Percentiles rank a stretch among this genome's conserved stretches.
Evolutionary conservation across 2,113 vertebrate species (phyloP).

Genomic region (Paraplagusia blochii): DNA sequence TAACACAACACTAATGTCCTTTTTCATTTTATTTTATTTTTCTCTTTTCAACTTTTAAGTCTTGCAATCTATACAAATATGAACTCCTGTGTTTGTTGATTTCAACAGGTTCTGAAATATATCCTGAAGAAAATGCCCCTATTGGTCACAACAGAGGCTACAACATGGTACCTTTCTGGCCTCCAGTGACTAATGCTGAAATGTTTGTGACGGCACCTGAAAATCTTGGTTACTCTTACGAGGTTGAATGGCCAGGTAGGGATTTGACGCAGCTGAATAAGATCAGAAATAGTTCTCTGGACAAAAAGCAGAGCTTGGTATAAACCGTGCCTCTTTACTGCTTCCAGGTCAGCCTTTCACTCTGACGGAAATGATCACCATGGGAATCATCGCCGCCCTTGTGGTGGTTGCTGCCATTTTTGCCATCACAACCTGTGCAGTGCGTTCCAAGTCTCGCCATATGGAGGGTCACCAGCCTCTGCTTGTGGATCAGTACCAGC

Average conservation of each 20-base stretch:
- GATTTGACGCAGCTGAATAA: neutral
- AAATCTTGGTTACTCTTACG: slow-evolving; percentile 91
- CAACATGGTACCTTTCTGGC: slow-evolving; percentile 99
- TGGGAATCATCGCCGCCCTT: slow-evolving; percentile 83
- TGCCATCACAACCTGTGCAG: slow-evolving; percentile 73
- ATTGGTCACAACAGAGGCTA: slow-evolving; percentile 93
- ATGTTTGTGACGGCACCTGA: slow-evolving; percentile 92
- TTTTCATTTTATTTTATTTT: neutral
- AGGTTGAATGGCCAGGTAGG: slow-evolving; percentile 89
- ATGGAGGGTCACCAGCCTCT: slow-evolving; percentile 86
- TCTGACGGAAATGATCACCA: slow-evolving; percentile 87
- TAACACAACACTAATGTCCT: no score
- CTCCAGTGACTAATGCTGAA: slow-evolving; percentile 89
- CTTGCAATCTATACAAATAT: neutral
- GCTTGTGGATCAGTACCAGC: slow-evolving; percentile 87
- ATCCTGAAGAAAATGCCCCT: slow-evolving; percentile 91
- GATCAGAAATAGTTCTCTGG: neutral
- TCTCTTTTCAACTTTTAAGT: neutral
- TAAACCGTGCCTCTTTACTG: neutral
- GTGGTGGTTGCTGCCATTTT: slow-evolving; percentile 84
- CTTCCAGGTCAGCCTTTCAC: slow-evolving; percentile 77
- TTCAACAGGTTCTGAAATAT: slow-evolving; percentile 77
- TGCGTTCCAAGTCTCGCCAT: slow-evolving; percentile 75
- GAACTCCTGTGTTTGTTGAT: no score
- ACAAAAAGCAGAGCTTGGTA: neutral